Evolutionary conservation across 2,797 vertebrate species (phyloP).

Genomic region (Astyanax mexicanus): DNA sequence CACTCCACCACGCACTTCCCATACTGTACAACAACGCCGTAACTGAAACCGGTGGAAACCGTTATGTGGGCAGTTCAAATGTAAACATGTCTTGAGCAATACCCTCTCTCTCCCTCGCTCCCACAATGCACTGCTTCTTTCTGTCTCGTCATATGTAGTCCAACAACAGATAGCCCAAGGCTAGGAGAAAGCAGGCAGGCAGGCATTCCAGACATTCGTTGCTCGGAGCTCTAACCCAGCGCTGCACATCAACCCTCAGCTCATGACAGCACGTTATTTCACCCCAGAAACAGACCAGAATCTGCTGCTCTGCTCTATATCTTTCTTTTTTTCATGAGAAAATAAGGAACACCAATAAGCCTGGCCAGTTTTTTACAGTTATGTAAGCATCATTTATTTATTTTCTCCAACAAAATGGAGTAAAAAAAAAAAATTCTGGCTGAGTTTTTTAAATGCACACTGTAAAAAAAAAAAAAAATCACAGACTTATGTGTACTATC

Average conservation of each 20-base stretch:
- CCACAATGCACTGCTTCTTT: slow-evolving; percentile 5
- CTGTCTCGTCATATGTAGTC: not conserved
- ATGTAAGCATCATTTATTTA: not conserved
- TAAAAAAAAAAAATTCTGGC: not conserved
- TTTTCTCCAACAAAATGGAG: not conserved
- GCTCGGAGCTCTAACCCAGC: not conserved
- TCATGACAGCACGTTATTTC: slow-evolving; percentile 1
- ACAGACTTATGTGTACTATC: too few relatives aligned
- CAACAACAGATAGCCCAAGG: not conserved
- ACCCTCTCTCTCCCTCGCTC: not conserved
- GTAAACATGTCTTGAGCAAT: slow-evolving; percentile 19
- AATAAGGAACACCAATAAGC: not conserved
- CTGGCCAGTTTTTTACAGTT: not conserved
- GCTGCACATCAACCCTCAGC: not conserved
- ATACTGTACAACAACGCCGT: not conserved
- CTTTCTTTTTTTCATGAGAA: not conserved
- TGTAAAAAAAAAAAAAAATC: too few relatives aligned
- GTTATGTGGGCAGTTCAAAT: not conserved
- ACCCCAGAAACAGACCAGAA: not conserved
- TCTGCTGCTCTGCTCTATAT: not conserved
- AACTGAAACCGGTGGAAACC: not conserved
- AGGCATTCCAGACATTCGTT: not conserved
- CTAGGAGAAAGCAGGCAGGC: not conserved
- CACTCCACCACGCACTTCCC: not conserved
- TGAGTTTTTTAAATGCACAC: not conserved